These are phyloP conservation scores for Morone saxatilis DNA, from an alignment of 2,113 vertebrate species.

Conservation along the genomic window DNA sequence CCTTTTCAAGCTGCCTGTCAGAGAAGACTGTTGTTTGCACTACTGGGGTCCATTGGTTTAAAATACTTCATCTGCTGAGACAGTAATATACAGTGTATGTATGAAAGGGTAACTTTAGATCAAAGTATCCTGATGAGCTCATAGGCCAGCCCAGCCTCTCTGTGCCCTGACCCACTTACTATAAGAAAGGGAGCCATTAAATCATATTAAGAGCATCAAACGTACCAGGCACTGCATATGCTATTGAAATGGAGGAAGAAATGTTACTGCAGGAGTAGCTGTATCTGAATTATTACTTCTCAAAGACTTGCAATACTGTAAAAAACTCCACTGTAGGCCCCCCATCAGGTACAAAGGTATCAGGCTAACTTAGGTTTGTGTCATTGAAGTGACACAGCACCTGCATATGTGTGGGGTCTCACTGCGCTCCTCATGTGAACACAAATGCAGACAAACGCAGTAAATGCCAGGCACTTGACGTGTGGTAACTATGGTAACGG, in stretches of 20 bases:
- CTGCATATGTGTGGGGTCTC: too few species aligned
- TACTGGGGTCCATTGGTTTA: neutral
- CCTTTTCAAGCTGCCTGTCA: conserved; percentile 16
- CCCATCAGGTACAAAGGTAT: too few species aligned
- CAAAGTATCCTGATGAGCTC: conserved; percentile 8
- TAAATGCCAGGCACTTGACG: too few species aligned
- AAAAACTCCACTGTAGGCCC: too few species aligned
- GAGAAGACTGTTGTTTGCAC: conserved; percentile 4
- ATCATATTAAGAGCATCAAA: conserved; percentile 11
- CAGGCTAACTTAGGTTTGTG: too few species aligned
- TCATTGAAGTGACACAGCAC: too few species aligned
- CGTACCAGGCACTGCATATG: neutral
- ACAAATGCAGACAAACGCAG: too few species aligned
- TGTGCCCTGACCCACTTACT: neutral
- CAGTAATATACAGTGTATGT: neutral
- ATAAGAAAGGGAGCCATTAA: neutral
- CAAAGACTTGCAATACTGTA: too few species aligned
- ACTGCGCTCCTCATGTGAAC: too few species aligned
- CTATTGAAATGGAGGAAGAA: neutral
- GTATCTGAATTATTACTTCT: too few species aligned
- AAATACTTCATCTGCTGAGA: neutral
- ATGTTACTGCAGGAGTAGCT: neutral
- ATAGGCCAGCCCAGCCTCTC: neutral
- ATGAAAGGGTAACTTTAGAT: conserved; percentile 4
- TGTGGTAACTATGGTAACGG: too few species aligned